A percentile compares a stretch with the other conserved stretches of the same genome.
phyloP scores from a whole-genome alignment of 2,888 invertebrate species.

The Calephelis perditalis region DNA sequence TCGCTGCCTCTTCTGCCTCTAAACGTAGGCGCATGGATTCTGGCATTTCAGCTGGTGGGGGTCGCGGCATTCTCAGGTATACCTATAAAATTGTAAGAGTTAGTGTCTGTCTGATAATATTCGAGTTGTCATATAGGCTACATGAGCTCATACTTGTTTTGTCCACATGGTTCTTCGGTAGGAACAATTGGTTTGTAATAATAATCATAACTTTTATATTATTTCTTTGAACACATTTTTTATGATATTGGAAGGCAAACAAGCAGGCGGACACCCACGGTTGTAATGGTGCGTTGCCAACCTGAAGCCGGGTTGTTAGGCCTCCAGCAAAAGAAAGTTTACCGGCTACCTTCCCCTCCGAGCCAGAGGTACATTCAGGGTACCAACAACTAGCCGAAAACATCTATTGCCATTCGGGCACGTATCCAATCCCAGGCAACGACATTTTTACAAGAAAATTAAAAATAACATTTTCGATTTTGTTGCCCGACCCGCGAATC shows the following conservation, averaged over 20 bases:
- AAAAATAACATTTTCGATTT: no score
- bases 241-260: background rate
- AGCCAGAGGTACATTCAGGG: no score
- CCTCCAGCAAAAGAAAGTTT: no score
- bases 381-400: no score
- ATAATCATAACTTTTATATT: conserved; percentile 46
- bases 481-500: no score
- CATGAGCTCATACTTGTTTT: conserved; percentile 41
- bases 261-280: background rate
- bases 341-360: no score
- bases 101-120: no score
- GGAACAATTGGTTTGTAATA: conserved; percentile 60
- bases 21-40: conserved; percentile 90
- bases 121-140: background rate
- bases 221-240: no score
- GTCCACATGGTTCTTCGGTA: conserved; percentile 55
- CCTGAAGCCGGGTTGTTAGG: background rate
- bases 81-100: conserved; percentile 57
- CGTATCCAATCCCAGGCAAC: no score
- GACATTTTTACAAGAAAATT: no score
- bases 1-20: conserved; percentile 60
- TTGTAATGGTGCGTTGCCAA: background rate
- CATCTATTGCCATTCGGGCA: no score
- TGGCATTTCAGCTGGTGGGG: conserved; percentile 98
- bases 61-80: conserved; percentile 90